These are phyloP conservation scores for Xerus inauris DNA, from an alignment of 2,113 vertebrate species.

Conservation along the genomic window DNA sequence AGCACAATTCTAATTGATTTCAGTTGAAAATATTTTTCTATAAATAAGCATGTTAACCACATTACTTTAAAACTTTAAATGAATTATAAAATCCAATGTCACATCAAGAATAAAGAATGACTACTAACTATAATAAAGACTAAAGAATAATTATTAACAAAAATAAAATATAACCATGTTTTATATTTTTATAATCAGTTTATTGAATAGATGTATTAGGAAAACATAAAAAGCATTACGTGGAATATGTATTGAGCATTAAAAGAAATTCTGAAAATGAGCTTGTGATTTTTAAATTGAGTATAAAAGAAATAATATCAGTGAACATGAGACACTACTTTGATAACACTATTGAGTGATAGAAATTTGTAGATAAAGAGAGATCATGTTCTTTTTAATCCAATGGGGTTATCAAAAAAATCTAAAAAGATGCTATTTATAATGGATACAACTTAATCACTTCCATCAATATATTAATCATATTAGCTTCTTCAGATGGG, in stretches of 20 bases:
- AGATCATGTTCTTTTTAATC: background rate
- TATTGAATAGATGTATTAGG: constrained; percentile 64
- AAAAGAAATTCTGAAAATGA: background rate
- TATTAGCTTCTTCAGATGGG: background rate
- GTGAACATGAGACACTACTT: background rate
- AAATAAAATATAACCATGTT: constrained; percentile 66
- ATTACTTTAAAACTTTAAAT: constrained; percentile 40
- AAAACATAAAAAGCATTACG: background rate
- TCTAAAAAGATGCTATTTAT: background rate
- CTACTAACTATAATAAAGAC: no score
- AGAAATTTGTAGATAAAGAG: background rate
- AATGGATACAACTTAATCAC: background rate
- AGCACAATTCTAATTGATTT: constrained; percentile 70
- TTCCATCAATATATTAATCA: background rate
- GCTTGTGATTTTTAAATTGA: background rate
- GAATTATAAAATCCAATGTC: constrained; percentile 65
- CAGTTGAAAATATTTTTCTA: constrained; percentile 75
- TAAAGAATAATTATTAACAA: constrained; percentile 70
- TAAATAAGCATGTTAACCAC: constrained; percentile 45
- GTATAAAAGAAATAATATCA: background rate
- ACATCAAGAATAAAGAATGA: constrained; percentile 68
- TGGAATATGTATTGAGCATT: background rate
- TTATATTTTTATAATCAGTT: background rate
- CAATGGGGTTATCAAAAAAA: background rate
- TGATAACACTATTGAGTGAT: background rate